Conservation (phyloP, 2,888 invertebrate genomes). For the Autographa gamma region DNA sequence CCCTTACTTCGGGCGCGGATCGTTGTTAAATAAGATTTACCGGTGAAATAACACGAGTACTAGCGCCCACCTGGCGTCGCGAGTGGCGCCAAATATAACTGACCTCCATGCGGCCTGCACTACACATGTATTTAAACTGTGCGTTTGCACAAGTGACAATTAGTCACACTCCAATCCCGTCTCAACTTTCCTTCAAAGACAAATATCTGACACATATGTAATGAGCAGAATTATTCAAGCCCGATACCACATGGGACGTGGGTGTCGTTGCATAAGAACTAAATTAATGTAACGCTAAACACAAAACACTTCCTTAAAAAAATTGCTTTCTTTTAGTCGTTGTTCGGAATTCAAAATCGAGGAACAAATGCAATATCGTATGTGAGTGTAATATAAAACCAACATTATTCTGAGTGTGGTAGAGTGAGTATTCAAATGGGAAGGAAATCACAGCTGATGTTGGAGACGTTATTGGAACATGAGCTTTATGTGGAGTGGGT, state of each 20-base stretch:
- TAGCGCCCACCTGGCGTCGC: slow-evolving; percentile 67
- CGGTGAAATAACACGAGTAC: slow-evolving; percentile 61
- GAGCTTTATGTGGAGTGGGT: slow-evolving; percentile 19
- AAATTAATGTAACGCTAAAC: slow-evolving; percentile 75
- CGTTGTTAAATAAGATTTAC: slow-evolving; percentile 64
- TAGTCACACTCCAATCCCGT: slow-evolving; percentile 41
- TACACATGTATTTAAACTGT: slow-evolving; percentile 48
- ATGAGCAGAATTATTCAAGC: slow-evolving; percentile 13
- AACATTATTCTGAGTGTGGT: slow-evolving; percentile 53
- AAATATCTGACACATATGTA: slow-evolving; percentile 35
- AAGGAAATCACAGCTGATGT: slow-evolving; percentile 69
- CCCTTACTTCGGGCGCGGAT: slow-evolving; percentile 61
- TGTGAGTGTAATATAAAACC: slow-evolving; percentile 43
- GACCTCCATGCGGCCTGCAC: slow-evolving; percentile 56
- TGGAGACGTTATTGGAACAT: slow-evolving; percentile 38
- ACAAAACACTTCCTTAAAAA: slow-evolving; percentile 81
- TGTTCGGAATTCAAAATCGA: slow-evolving; percentile 86
- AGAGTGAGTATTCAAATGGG: slow-evolving; percentile 65
- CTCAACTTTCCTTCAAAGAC: slow-evolving; percentile 19
- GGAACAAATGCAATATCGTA: slow-evolving; percentile 75
- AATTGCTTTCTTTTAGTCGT: slow-evolving; percentile 85
- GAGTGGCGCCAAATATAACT: slow-evolving; percentile 76
- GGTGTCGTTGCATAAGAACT: slow-evolving; percentile 68
- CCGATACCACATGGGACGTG: slow-evolving; percentile 32
- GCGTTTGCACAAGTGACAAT: slow-evolving; percentile 56